Evolutionary conservation across 30 jellyfish, hydroid and myxozoan genomes (phyloP).

Genomic region (Turritopsis rubra): DNA sequence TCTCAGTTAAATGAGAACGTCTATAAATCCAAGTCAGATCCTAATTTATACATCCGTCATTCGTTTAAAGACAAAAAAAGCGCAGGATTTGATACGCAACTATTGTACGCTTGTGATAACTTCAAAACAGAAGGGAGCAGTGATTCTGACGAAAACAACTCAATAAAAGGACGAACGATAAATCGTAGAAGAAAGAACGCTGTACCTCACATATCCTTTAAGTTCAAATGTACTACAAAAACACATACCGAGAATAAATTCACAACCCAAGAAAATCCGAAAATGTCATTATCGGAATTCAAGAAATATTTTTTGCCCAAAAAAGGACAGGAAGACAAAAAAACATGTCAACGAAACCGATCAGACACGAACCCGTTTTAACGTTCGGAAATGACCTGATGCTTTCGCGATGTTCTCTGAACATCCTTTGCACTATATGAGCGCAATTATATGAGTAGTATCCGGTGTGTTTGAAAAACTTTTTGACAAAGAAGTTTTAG

Average conservation of each 20-base stretch:
- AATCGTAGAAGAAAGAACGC: neutral
- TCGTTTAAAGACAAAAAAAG: neutral
- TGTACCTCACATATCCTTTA: slow-evolving; percentile 10
- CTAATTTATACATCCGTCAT: neutral
- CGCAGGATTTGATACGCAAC: neutral
- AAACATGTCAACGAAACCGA: neutral
- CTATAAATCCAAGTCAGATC: neutral
- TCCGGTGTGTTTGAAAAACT: too few relatives aligned
- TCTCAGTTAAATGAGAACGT: neutral
- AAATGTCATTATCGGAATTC: slow-evolving; percentile 5
- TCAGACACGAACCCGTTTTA: slow-evolving; percentile 23
- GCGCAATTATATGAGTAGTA: too few relatives aligned
- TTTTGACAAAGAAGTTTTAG: too few relatives aligned
- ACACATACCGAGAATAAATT: neutral
- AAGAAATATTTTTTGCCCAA: neutral
- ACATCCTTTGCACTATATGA: too few relatives aligned
- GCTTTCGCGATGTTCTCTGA: too few relatives aligned
- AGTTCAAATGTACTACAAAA: neutral
- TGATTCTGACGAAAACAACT: neutral
- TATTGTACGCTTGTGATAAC: neutral
- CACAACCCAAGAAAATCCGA: neutral
- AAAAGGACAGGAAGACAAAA: neutral
- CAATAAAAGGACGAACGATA: neutral
- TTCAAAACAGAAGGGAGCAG: neutral
- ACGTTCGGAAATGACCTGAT: too few relatives aligned